A percentile compares a stretch with the other conserved stretches of the same genome.
Conservation (phyloP, 2,113 vertebrate species). For the Syrmaticus mikado region DNA sequence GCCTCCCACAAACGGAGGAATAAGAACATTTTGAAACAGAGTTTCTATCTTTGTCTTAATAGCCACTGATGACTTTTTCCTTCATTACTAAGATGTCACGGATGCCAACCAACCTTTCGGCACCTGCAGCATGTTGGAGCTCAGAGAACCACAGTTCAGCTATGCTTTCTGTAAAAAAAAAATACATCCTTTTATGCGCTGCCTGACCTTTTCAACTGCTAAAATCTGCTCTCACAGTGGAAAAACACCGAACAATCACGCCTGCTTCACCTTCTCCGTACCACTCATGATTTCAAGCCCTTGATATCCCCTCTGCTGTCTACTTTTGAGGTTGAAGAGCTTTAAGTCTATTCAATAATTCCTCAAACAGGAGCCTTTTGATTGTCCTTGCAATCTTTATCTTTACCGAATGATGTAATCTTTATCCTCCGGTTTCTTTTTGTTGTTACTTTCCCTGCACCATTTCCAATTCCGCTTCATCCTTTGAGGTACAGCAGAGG, state of each 20-base stretch:
- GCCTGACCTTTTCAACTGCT: not conserved
- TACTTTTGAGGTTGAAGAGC: slow-evolving; percentile 3
- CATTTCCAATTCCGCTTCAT: slow-evolving; percentile 7
- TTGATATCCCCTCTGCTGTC: not conserved
- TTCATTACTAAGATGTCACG: not conserved
- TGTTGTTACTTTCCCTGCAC: not conserved
- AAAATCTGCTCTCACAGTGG: not conserved
- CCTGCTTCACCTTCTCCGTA: not conserved
- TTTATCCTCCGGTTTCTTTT: not conserved
- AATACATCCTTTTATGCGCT: not conserved
- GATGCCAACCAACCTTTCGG: not conserved
- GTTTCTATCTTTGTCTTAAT: fast-evolving
- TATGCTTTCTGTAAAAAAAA: not conserved
- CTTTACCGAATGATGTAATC: slow-evolving; percentile 13
- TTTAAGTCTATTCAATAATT: slow-evolving; percentile 27
- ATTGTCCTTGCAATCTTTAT: slow-evolving; percentile 39
- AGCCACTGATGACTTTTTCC: not conserved
- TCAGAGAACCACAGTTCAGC: not conserved
- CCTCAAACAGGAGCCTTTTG: slow-evolving; percentile 31
- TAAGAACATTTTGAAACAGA: not conserved
- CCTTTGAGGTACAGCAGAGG: slow-evolving; percentile 25
- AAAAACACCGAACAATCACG: not conserved
- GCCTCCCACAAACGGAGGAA: not conserved
- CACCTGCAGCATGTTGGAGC: not conserved
- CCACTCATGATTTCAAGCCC: not conserved